phyloP scores from a whole-genome alignment of 2,888 invertebrate genomes.

The Scelioninae gen. 2 region DNA sequence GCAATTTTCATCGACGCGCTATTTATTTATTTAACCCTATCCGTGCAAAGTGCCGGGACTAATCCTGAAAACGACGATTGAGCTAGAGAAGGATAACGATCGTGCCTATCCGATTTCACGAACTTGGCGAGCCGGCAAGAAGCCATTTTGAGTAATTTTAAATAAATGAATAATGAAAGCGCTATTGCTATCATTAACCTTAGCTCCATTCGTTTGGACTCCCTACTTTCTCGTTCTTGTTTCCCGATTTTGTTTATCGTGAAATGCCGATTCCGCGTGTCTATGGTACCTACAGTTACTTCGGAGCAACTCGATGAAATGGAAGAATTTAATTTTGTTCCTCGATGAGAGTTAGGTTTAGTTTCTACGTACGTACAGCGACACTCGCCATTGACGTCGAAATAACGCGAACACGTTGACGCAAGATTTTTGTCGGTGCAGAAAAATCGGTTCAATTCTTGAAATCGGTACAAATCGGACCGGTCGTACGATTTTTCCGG shows the following conservation, averaged over 20 bases:
- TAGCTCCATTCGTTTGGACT: constrained; percentile 42
- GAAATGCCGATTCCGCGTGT: constrained; percentile 22
- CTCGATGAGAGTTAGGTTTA: constrained; percentile 3
- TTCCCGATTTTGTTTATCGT: constrained; percentile 25
- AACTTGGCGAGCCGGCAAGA: constrained; percentile 11
- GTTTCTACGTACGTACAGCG: constrained; percentile 22
- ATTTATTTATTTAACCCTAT: no score
- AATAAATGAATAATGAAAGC: constrained; percentile 42
- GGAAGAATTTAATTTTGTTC: constrained; percentile 30
- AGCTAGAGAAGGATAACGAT: constrained; percentile 17
- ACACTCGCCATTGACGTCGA: constrained; percentile 13
- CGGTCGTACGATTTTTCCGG: no score
- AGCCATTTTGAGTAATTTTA: constrained; percentile 37
- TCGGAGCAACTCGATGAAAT: constrained; percentile 35
- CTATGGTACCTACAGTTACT: constrained; percentile 32
- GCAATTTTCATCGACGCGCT: no score
- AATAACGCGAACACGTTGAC: constrained; percentile 9
- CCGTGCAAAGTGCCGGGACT: no score
- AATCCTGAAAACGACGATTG: not conserved
- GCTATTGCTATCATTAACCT: constrained; percentile 49
- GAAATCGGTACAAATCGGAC: no score
- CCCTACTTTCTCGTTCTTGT: no score
- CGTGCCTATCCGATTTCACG: constrained; percentile 9
- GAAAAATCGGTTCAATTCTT: no score
- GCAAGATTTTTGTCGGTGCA: no score